A percentile compares a stretch with the other conserved stretches of the same genome.
Conservation (phyloP, 2,113 vertebrate species). For the Tetrax tetrax region DNA sequence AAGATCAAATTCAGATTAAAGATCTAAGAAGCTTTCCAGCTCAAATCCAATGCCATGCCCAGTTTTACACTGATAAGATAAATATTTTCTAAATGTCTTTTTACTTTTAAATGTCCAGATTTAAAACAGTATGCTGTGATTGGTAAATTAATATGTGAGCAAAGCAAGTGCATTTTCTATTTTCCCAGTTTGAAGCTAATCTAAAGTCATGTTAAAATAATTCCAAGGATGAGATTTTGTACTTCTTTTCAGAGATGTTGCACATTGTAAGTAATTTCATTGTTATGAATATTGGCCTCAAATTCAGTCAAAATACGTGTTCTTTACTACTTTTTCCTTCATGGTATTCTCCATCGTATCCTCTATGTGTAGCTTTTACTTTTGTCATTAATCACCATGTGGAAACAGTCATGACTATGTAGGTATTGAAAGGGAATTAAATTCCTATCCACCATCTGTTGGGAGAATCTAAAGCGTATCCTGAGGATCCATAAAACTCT, state of each 20-base stretch:
- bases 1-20: not conserved
- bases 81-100: not conserved
- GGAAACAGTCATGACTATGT: not conserved
- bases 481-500: not conserved
- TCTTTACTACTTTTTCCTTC: not conserved
- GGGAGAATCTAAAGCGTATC: not conserved
- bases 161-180: not conserved
- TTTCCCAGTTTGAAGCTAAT: not conserved
- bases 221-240: not conserved
- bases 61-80: not conserved
- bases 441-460: not conserved
- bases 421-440: not conserved
- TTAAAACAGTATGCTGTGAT: not conserved
- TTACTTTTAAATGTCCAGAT: not conserved
- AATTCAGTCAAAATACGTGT: not conserved
- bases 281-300: not conserved
- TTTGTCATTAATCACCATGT: not conserved
- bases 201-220: not conserved
- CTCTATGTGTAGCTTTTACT: not conserved
- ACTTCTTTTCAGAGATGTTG: not conserved
- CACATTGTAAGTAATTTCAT: not conserved
- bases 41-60: not conserved
- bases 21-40: not conserved
- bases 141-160: not conserved
- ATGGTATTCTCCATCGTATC: not conserved